A percentile compares a stretch with the other conserved stretches of the same genome.
These are phyloP conservation scores for Phasia obesa DNA, from an alignment of 2,888 invertebrate genomes.

Conservation along the genomic window DNA sequence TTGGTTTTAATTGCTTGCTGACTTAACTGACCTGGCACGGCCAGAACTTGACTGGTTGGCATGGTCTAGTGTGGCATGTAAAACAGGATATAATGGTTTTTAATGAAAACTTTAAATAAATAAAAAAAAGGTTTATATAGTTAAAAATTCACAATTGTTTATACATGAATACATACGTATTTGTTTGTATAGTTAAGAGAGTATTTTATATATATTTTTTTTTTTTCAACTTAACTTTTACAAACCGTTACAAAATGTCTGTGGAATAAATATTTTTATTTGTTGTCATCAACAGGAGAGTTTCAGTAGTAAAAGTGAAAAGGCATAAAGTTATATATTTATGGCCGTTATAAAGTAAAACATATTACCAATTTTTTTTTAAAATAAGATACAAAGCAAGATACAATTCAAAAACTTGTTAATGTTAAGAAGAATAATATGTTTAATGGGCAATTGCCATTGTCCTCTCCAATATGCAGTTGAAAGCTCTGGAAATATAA, in stretches of 20 bases:
- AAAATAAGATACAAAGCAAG: no score
- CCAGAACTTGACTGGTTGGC: conserved; percentile 45
- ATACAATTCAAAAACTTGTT: no score
- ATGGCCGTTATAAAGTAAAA: no score
- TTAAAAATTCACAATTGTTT: conserved; percentile 42
- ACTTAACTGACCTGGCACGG: conserved; percentile 25
- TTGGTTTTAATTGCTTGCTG: conserved; percentile 53
- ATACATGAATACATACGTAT: background rate
- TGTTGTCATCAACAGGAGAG: conserved; percentile 27
- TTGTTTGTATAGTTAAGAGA: background rate
- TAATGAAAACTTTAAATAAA: conserved; percentile 53
- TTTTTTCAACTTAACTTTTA: conserved; percentile 39
- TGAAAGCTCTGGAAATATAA: no score
- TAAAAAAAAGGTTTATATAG: conserved; percentile 5
- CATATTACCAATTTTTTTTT: no score
- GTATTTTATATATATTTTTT: background rate
- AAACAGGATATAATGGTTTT: conserved; percentile 65
- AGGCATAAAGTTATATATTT: no score
- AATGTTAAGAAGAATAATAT: no score
- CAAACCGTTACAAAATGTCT: conserved; percentile 58
- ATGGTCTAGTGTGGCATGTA: conserved; percentile 62
- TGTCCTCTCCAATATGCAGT: no score
- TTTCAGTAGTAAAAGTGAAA: background rate
- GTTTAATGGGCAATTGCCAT: no score
- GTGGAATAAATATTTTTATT: conserved; percentile 42